These are phyloP conservation scores for Linnaemya tessellans DNA, from an alignment of 2,888 invertebrate genomes.

Conservation along the genomic window DNA sequence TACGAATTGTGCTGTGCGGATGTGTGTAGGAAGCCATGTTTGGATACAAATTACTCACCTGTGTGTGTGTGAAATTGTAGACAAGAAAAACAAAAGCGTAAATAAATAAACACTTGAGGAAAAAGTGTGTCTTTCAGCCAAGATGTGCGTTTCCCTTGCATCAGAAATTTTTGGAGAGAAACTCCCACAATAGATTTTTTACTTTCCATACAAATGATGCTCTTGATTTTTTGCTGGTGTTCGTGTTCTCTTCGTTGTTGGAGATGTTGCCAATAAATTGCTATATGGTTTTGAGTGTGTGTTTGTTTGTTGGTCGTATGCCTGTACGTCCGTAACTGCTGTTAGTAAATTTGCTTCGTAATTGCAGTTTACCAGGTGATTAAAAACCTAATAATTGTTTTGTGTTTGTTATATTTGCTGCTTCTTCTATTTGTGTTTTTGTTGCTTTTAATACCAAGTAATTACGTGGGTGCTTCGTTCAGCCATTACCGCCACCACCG, in stretches of 20 bases:
- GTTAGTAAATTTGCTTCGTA: slow-evolving; percentile 78
- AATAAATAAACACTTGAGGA: slow-evolving; percentile 51
- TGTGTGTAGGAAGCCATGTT: neutral
- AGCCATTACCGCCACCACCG: slow-evolving; percentile 19
- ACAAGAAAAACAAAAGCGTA: slow-evolving; percentile 23
- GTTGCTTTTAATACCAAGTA: slow-evolving; percentile 44
- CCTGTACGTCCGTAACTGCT: slow-evolving; percentile 44
- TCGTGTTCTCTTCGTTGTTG: neutral
- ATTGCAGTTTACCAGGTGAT: slow-evolving; percentile 82
- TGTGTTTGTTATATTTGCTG: slow-evolving; percentile 71
- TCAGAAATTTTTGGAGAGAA: slow-evolving; percentile 16
- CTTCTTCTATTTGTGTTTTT: slow-evolving; percentile 28
- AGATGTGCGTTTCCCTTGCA: slow-evolving; percentile 7
- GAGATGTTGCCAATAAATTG: slow-evolving; percentile 22
- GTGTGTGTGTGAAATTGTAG: slow-evolving; percentile 30
- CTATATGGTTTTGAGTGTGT: slow-evolving; percentile 11
- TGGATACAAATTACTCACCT: slow-evolving; percentile 46
- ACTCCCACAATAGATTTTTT: slow-evolving; percentile 27
- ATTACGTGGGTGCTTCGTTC: slow-evolving; percentile 52
- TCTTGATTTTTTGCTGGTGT: slow-evolving; percentile 26
- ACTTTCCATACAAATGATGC: slow-evolving; percentile 35
- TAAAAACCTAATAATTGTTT: slow-evolving; percentile 82
- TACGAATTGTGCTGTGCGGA: neutral
- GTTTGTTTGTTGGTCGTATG: slow-evolving; percentile 26
- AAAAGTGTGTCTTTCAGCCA: slow-evolving; percentile 6